Evolutionary conservation across 2,888 invertebrate genomes (phyloP), one percentile per base, ranked within the genome.

Genomic region (Endomychus coccineus): DNA sequence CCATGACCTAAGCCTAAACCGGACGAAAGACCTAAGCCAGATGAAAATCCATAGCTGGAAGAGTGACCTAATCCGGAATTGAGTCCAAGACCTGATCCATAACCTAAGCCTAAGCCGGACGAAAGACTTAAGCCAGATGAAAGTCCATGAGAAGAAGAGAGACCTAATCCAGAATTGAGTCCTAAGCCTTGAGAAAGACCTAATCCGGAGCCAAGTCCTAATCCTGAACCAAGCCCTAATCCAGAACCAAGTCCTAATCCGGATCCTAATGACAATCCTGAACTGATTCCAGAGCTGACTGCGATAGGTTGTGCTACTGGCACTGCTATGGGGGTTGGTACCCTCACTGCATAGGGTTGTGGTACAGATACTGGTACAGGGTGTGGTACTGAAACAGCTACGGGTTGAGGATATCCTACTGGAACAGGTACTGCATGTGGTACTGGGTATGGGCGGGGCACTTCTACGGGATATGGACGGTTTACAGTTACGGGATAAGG

Each of bases 381-480:
- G 58, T 48, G 63, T 51, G 45, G 70, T 2, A 74, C 73, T 2
- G 70, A 67, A 2, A 76, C 75, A 9, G 74, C 74, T 48, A 74
- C 73, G 4, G 51, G 40, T 15, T 50, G 46, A n/a, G 66, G 63
- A n/a, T 61, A 60, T 13, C 66, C 62, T 9, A 64, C 63, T 3
- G 74, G 71, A 9, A 51, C 43, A 11, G 40, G 27, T 69, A 74
- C 74, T 49, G 58, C 54, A 21, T 67, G 65, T 12, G 63, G 62
- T 30, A 66, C 65, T 22, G 56, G 45, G 12, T 66, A 64, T 25
- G 65, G 64, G 45, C 56, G 54, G 3, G 63, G 65, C 22, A 35
- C 40, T 32, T 40, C 40, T 1, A 40, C 40, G 11, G 36, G 40
- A 17, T 29, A 32, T 19, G 40, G 40, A 28, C 40, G 36, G 33